Base-by-base conservation (phyloP, 2,888 invertebrate species). In the Synergus japonicus region DNA sequence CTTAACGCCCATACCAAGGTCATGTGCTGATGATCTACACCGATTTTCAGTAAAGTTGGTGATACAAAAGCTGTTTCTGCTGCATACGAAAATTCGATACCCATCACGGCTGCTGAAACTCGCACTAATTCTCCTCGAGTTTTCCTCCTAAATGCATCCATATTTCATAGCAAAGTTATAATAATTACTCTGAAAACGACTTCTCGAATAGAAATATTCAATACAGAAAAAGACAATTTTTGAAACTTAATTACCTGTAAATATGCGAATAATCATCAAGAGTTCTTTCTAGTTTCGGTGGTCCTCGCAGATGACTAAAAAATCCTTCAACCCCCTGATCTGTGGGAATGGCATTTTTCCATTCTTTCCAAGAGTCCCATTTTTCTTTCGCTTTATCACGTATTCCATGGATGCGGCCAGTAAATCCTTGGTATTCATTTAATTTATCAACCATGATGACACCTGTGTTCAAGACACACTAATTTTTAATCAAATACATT, bases 21-120 rank as follows among this genome's bases (percentile, higher is more conserved):
- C 98, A 98, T 98, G 89, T 97, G 96, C 85, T 96, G 95, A 91
- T 98, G 98, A 79, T 97, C 96, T 1, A 98, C 97, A 7, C 98
- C 97, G 84, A 98, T 97, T 93, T 98, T 97, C 4, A 98, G 94
- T 15, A 99, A 93, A 0, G 98, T 98, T 1, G 99, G 98, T 0
- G 98, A 98, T 0, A 98, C 98, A 92, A 98, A 98, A 0, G 98
- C 98, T 0, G 98, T 99, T 93, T 99, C 98, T 0, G 98, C 98
- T 0, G 99, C 98, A 90, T 99, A 99, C 0, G 98, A 98, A 92
- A 99, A 98, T 92, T 99, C 98, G 80, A 99, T 98, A 1, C 99
- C 98, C 96, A 98, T 98, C 0, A 99, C 98, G 0, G 98, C 98
- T 0, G 98, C 97, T 29, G 98, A 98, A 84, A 98, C 95, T 12